Percentiles rank a stretch among this genome's conserved stretches.
phyloP scores from a whole-genome alignment of 2,888 invertebrate species.

The Trisateles emortualis region DNA sequence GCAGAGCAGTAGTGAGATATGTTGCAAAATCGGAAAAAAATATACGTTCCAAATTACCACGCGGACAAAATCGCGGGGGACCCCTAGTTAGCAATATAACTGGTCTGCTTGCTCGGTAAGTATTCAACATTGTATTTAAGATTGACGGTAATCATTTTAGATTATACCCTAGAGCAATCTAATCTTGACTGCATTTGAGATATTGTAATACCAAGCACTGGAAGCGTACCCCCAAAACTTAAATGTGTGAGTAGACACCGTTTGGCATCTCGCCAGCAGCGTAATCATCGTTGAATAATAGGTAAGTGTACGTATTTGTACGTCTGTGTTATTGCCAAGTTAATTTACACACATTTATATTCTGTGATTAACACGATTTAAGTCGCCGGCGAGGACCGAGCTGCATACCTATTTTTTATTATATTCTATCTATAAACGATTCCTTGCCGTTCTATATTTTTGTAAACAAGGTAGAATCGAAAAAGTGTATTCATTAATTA shows the following conservation, averaged over 20 bases:
- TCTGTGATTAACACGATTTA: constrained; percentile 47
- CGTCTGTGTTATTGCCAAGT: constrained; percentile 63
- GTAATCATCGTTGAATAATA: constrained; percentile 68
- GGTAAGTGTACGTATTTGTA: constrained; percentile 65
- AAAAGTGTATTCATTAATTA: too few relatives aligned
- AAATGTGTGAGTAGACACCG: constrained; percentile 51
- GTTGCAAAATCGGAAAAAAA: too few relatives aligned
- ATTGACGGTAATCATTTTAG: constrained; percentile 11
- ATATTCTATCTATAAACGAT: too few relatives aligned
- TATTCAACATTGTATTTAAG: constrained; percentile 5
- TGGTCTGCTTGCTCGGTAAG: not conserved
- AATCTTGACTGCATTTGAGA: constrained; percentile 36
- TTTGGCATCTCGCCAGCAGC: constrained; percentile 66
- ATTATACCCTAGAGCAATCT: constrained; percentile 27
- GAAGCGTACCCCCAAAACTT: constrained; percentile 48
- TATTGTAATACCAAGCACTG: constrained; percentile 39
- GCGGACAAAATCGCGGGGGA: too few relatives aligned
- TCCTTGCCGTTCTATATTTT: too few relatives aligned
- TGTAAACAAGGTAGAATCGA: too few relatives aligned
- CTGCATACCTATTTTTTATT: too few relatives aligned
- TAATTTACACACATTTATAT: constrained; percentile 56
- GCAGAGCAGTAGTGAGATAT: too few relatives aligned
- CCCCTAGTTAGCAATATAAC: too few relatives aligned
- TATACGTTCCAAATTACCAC: too few relatives aligned
- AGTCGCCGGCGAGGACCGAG: too few relatives aligned